Base-by-base conservation (phyloP, 2,888 invertebrate genomes). In the Girardia tigrina region DNA sequence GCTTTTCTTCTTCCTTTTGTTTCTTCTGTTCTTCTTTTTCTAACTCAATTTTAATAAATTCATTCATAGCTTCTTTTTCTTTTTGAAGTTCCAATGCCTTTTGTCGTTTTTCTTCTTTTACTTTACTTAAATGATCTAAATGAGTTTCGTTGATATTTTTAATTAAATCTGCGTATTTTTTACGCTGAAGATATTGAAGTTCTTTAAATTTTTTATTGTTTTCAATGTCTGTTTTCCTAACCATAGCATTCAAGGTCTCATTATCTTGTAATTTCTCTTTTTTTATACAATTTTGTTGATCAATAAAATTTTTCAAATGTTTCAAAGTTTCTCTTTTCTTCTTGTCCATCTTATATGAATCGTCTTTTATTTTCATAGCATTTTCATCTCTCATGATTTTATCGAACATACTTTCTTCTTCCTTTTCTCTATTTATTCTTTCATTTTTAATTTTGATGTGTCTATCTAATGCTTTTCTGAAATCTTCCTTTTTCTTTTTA, bases 201-300 rank as follows among this genome's bases (percentile, higher is more conserved):
- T 56, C 56, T n/a, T 8, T 16, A n/a, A 56, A 56, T n/a, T 56
- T 56, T 56, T 56, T 56, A 16, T 56, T 4, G n/a, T 56, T 56
- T 56, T 56, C 56, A 20, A 56, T 56, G 4, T 56, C 56, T 8
- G 56, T 23, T 56, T 56, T 56, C 23, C n/a, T 56, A 12, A 56
- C 56, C n/a, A 56, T 56, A 6, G 4, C 6, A n/a, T 56, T 23
- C n/a, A 56, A 20, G 6, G 4, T 6, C 23, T 56, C 23, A 56
- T 56, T 56, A n/a, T 56, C 56, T 6, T n/a, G 20, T 56, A 20
- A n/a, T 56, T 56, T 56, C n/a, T 56, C 56, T 56, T 56, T 4
- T 56, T 56, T 56, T n/a, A 56, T 56, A 56, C 56, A 56, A 56
- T 56, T 56, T 56, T 56, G 56, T 56, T 23, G n/a, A 23, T 56